Percentiles rank a stretch among this genome's conserved stretches.
Conservation (phyloP, 2,797 vertebrate genomes). For the Alectoris magna region DNA sequence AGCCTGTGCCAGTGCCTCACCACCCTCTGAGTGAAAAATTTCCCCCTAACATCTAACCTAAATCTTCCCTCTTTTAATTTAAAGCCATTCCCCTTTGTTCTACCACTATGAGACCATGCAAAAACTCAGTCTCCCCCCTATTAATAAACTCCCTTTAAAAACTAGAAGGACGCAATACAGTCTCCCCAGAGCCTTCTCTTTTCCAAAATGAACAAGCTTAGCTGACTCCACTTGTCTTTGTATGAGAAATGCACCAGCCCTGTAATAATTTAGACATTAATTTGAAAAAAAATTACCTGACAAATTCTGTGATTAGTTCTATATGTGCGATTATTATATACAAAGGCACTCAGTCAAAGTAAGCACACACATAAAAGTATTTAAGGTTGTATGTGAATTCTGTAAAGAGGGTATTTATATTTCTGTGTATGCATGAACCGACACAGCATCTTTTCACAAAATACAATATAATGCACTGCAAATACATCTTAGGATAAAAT, state of each 20-base stretch:
- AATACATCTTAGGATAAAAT: neutral
- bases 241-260: neutral
- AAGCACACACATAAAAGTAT: fast-evolving
- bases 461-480: neutral
- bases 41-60: too few species aligned
- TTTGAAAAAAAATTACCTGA: neutral
- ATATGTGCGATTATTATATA: neutral
- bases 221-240: too few species aligned
- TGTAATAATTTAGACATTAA: neutral
- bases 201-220: too few species aligned
- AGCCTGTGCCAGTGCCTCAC: too few species aligned
- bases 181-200: too few species aligned
- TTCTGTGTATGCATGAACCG: neutral
- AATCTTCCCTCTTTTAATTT: neutral
- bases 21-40: too few species aligned
- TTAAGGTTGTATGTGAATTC: neutral
- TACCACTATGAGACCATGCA: neutral
- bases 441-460: neutral
- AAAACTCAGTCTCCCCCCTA: neutral
- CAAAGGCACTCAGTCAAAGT: neutral
- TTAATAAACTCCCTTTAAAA: neutral
- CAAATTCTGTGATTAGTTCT: neutral
- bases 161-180: too few species aligned
- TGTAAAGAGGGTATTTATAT: neutral
- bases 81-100: neutral